phyloP scores from a whole-genome alignment of 2,113 vertebrate species.

The Crotalus horridus region DNA sequence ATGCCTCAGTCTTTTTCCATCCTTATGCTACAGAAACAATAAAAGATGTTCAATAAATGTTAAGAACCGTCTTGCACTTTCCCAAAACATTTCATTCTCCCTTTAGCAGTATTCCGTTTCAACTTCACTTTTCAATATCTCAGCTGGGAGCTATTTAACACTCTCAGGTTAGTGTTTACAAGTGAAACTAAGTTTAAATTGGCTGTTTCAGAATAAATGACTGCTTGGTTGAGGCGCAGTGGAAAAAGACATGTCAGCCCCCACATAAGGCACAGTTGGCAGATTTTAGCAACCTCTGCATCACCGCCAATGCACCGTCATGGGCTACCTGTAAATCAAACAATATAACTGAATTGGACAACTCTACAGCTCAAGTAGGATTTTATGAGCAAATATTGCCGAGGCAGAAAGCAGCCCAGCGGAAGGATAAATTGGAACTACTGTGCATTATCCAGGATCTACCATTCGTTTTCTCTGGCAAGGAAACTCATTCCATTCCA shows the following conservation, averaged over 20 bases:
- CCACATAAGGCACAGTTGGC: not conserved
- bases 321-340: not conserved
- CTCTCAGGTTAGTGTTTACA: slow-evolving; percentile 27
- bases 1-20: not conserved
- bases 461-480: not conserved
- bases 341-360: slow-evolving; percentile 14
- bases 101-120: slow-evolving; percentile 15
- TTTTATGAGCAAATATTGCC: slow-evolving; percentile 16
- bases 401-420: slow-evolving; percentile 11
- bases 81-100: not conserved
- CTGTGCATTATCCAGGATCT: not conserved
- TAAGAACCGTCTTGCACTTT: not conserved
- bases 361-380: not conserved
- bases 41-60: not conserved
- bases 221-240: not conserved
- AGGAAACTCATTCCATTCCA: not conserved
- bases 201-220: not conserved
- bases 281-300: slow-evolving; percentile 8
- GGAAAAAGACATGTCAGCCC: not conserved
- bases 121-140: not conserved
- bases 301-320: not conserved
- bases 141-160: slow-evolving; percentile 24
- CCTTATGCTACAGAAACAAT: slow-evolving; percentile 10
- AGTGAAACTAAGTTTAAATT: not conserved
- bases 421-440: slow-evolving; percentile 12